Conservation (phyloP, 2,888 invertebrate genomes). For the Branchipolynoe longqiensis region DNA sequence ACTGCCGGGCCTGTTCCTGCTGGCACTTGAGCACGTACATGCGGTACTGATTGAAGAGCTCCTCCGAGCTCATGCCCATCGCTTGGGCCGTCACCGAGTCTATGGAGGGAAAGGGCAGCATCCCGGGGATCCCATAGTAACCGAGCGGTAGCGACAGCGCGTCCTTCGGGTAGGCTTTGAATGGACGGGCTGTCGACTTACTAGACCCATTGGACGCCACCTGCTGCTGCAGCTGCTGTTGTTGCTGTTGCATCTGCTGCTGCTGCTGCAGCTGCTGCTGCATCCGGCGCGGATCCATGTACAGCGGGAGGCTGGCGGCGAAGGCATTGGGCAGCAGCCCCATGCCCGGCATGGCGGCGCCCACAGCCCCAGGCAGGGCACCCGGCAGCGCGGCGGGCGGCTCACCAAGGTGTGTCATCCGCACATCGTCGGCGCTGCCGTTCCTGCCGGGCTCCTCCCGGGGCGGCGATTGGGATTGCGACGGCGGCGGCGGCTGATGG, state of each 20-base stretch:
- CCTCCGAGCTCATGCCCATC: slow-evolving; percentile 73
- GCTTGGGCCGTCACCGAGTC: slow-evolving; percentile 71
- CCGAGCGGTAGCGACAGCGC: slow-evolving; percentile 85
- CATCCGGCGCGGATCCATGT: slow-evolving; percentile 58
- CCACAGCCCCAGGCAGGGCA: slow-evolving; percentile 51
- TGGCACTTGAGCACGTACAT: slow-evolving; percentile 64
- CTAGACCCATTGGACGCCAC: slow-evolving; percentile 61
- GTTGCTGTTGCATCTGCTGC: slow-evolving; percentile 59
- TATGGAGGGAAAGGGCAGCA: slow-evolving; percentile 71
- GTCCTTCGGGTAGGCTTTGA: slow-evolving; percentile 87
- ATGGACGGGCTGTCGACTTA: slow-evolving; percentile 77
- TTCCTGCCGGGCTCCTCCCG: neutral
- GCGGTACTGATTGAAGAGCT: slow-evolving; percentile 75
- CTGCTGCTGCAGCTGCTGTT: too few relatives aligned
- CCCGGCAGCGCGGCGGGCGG: slow-evolving; percentile 60
- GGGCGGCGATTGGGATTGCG: neutral
- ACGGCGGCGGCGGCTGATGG: neutral
- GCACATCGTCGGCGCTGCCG: neutral
- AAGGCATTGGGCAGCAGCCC: slow-evolving; percentile 57
- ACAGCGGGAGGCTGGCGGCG: slow-evolving; percentile 34
- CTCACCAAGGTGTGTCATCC: slow-evolving; percentile 51
- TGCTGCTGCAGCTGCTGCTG: slow-evolving; percentile 45
- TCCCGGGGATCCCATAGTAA: slow-evolving; percentile 76
- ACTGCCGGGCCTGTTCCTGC: slow-evolving; percentile 36
- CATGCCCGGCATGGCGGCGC: slow-evolving; percentile 60